Evolutionary conservation across 2,113 vertebrate species (phyloP).

Genomic region (Xiphias gladius): DNA sequence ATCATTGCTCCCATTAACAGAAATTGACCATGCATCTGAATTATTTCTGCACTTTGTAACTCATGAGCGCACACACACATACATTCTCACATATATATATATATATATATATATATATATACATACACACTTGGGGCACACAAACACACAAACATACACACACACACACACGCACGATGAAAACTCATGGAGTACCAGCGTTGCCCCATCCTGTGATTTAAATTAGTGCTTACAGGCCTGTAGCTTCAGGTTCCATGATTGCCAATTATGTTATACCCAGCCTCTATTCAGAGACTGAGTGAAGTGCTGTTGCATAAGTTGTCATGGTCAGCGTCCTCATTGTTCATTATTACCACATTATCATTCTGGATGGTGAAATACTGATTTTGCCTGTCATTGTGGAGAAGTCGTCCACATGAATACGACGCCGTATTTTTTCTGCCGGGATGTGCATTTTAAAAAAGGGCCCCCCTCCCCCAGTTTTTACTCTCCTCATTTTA

Average conservation of each 20-base stretch:
- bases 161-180: conserved; percentile 9
- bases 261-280: conserved; percentile 75
- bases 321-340: conserved; percentile 56
- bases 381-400: conserved; percentile 59
- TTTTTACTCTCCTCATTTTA: background rate
- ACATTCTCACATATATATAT: background rate
- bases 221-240: conserved; percentile 60
- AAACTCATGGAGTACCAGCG: conserved; percentile 8
- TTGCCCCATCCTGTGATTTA: conserved; percentile 68
- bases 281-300: conserved; percentile 50
- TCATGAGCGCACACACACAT: conserved; percentile 24
- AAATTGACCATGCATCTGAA: conserved; percentile 57
- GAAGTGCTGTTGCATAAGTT: conserved; percentile 50
- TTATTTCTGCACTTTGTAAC: conserved; percentile 54
- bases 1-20: conserved; percentile 33
- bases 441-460: conserved; percentile 21
- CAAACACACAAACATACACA: conserved; percentile 14
- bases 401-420: conserved; percentile 37
- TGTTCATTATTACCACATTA: conserved; percentile 70
- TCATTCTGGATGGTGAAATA: conserved; percentile 63
- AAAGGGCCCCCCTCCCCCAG: background rate
- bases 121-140: no score
- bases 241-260: conserved; percentile 65
- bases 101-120: no score
- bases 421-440: conserved; percentile 24